These are phyloP conservation scores for Rhynchotus rufescens DNA, from an alignment of 2,797 vertebrate species.

Conservation along the genomic window DNA sequence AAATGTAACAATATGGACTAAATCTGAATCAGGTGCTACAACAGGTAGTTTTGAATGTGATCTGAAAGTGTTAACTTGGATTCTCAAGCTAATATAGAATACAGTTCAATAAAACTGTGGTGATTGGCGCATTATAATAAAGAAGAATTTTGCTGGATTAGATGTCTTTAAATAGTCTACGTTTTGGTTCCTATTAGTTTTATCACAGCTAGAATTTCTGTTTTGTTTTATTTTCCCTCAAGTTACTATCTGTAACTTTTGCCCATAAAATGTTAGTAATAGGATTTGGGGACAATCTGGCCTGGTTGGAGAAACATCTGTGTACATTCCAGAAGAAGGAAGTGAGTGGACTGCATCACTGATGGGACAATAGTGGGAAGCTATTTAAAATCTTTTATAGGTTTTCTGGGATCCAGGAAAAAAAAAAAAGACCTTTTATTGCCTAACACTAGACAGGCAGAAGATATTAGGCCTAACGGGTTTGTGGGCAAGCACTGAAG, in stretches of 20 bases:
- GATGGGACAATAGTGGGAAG: conserved; percentile 50
- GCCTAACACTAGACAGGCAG: not conserved
- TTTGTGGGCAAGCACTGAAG: not conserved
- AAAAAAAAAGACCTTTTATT: not conserved
- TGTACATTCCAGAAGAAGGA: conserved; percentile 46
- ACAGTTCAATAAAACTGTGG: not conserved
- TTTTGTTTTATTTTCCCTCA: not conserved
- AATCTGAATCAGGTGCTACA: not conserved
- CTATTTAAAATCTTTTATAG: conserved; percentile 15
- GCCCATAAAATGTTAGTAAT: not conserved
- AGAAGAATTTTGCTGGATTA: not conserved
- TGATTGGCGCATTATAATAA: not conserved
- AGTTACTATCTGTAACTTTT: not conserved
- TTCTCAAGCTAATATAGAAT: not conserved
- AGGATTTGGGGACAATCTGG: not conserved
- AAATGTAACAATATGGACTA: not conserved
- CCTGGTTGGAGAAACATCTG: not conserved
- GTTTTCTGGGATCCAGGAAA: not conserved
- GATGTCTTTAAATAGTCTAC: not conserved
- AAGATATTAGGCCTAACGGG: not conserved
- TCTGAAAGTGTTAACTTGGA: not conserved
- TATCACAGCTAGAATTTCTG: not conserved
- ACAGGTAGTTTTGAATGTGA: not conserved
- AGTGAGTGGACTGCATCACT: conserved; percentile 5
- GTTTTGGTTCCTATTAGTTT: not conserved